These are phyloP conservation scores for Schizotus pectinicornis DNA, from an alignment of 2,888 invertebrate genomes.

Conservation along the genomic window DNA sequence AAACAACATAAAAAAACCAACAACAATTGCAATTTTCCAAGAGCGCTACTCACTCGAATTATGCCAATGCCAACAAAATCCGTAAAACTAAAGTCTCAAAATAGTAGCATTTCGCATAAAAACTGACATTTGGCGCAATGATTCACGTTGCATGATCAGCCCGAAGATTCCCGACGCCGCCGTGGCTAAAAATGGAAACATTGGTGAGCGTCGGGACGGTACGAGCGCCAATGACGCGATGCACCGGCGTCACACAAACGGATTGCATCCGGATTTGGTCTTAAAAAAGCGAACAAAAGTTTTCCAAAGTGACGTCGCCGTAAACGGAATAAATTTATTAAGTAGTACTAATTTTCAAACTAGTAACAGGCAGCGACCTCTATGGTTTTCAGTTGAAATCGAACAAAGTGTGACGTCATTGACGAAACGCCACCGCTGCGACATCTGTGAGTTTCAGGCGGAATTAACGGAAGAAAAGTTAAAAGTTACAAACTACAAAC, in stretches of 20 bases:
- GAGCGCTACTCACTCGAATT: constrained; percentile 47
- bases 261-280: no score
- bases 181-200: constrained; percentile 56
- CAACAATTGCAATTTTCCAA: constrained; percentile 13
- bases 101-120: constrained; percentile 44
- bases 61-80: constrained; percentile 50
- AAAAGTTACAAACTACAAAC: no score
- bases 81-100: constrained; percentile 47
- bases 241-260: no score
- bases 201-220: constrained; percentile 44
- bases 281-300: no score
- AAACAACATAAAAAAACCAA: constrained; percentile 5
- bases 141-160: constrained; percentile 41
- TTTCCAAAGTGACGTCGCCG: background rate
- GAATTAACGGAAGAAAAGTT: no score
- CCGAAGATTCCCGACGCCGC: constrained; percentile 40
- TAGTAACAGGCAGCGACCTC: background rate
- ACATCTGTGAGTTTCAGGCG: background rate
- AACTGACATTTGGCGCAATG: constrained; percentile 44
- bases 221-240: no score
- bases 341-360: no score
- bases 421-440: background rate
- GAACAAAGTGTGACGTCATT: background rate
- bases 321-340: no score
- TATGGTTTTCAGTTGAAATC: background rate